Conservation (phyloP, 2,888 invertebrate genomes). For the Andrena minutula region DNA sequence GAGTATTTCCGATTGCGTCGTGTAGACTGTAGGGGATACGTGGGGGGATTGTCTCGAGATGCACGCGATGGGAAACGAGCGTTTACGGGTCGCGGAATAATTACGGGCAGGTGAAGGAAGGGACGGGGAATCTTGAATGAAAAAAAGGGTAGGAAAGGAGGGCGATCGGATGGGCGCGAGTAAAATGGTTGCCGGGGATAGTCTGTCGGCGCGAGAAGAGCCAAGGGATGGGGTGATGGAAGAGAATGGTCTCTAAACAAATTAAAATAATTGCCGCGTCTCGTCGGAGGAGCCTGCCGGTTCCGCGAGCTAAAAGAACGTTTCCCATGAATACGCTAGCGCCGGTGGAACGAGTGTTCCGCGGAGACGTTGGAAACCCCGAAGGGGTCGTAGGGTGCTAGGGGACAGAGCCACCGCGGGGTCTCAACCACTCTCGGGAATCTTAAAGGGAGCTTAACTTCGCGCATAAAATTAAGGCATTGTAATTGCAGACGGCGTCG, state of each 20-base stretch:
- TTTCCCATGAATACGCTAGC: conserved; percentile 67
- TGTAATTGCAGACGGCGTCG: conserved; percentile 81
- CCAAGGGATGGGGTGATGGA: conserved; percentile 5
- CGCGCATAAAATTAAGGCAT: conserved; percentile 84
- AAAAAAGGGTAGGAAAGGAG: not conserved
- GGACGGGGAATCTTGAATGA: not conserved
- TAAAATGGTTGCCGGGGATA: not conserved
- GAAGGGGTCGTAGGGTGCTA: not conserved
- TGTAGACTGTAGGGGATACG: not conserved
- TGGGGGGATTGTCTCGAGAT: not conserved
- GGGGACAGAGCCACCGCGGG: conserved; percentile 41
- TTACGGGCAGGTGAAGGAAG: not conserved
- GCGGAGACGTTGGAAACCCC: conserved; percentile 23
- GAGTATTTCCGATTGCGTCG: not conserved
- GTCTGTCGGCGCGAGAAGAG: not conserved
- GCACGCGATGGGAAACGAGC: conserved; percentile 19
- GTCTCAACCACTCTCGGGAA: conserved; percentile 76
- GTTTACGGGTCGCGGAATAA: conserved; percentile 25
- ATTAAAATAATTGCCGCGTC: conserved; percentile 71
- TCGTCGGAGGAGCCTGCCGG: conserved; percentile 41
- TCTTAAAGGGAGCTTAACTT: conserved; percentile 84
- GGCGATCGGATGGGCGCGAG: not conserved
- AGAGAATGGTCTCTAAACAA: conserved; percentile 66
- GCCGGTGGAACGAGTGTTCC: conserved; percentile 63
- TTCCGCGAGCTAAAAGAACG: conserved; percentile 53